Percentiles rank a stretch among this genome's conserved stretches.
These are phyloP conservation scores for Mastigias papua DNA, from an alignment of 30 jellyfish, hydroid and myxozoan genomes.

Conservation along the genomic window DNA sequence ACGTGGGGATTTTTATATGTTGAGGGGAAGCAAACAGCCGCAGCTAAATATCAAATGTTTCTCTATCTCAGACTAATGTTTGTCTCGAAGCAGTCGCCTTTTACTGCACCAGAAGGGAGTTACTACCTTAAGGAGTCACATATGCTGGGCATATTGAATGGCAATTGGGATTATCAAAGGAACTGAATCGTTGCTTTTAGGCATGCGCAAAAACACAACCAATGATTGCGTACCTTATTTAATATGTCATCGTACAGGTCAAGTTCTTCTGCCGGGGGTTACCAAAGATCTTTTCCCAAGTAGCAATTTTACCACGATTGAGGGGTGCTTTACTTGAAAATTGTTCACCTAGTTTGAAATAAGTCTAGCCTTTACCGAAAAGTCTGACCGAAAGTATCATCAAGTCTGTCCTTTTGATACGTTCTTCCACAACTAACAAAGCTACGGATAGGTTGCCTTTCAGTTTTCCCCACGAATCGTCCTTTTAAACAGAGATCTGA, in stretches of 20 bases:
- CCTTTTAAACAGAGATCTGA: too few species aligned
- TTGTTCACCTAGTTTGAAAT: too few species aligned
- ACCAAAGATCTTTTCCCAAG: neutral
- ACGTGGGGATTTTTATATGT: too few species aligned
- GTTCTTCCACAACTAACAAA: too few species aligned
- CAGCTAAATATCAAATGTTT: too few species aligned
- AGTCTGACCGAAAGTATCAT: too few species aligned
- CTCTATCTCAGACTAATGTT: neutral
- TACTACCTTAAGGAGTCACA: neutral
- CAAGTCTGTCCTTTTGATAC: too few species aligned
- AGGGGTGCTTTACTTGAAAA: neutral
- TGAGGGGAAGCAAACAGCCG: too few species aligned
- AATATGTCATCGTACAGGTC: neutral
- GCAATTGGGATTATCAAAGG: neutral
- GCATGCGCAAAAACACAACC: neutral
- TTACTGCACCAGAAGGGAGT: neutral
- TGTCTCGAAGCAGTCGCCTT: neutral
- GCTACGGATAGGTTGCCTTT: too few species aligned
- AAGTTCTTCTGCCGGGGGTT: constrained; percentile 2
- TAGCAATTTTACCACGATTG: neutral
- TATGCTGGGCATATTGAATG: too few species aligned
- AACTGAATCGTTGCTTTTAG: neutral
- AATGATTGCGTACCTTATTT: neutral
- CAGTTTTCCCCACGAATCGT: too few species aligned
- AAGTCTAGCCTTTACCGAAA: too few species aligned